These are phyloP conservation scores for Lepidocyrtoides sp. DNA, from an alignment of 2,888 invertebrate genomes.

Conservation along the genomic window DNA sequence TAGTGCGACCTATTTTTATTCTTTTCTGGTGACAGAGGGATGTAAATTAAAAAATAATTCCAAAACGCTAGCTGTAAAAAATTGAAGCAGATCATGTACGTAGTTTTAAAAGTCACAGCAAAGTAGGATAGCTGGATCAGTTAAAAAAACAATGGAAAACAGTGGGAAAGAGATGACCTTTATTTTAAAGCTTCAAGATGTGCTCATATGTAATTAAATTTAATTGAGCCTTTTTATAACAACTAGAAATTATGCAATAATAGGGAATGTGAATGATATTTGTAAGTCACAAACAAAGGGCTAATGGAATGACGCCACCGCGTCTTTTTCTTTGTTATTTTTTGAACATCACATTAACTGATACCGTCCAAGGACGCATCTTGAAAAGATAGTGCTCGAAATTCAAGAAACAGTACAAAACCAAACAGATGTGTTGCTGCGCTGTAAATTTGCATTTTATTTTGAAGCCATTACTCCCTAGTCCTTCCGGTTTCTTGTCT, in stretches of 20 bases:
- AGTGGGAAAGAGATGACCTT: neutral
- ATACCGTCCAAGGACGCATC: conserved; percentile 3
- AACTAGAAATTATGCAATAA: neutral
- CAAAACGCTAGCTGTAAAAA: neutral
- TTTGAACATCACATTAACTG: neutral
- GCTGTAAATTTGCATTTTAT: neutral
- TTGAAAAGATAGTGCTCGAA: no score
- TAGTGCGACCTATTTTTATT: conserved; percentile 2
- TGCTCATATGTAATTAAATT: conserved; percentile 15
- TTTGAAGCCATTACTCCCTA: no score
- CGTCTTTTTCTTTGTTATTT: conserved; percentile 24
- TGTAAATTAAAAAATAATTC: neutral
- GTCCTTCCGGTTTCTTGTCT: neutral
- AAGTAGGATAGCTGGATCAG: neutral
- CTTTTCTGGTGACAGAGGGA: neutral
- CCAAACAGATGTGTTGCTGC: no score
- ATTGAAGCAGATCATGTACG: conserved; percentile 34
- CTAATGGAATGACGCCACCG: conserved; percentile 24
- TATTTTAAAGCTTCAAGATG: conserved; percentile 6
- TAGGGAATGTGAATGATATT: neutral
- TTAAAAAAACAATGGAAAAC: neutral
- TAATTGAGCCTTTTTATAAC: neutral
- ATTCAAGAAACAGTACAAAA: no score
- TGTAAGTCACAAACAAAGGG: neutral
- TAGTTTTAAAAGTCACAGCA: neutral